Conservation (phyloP, 2,113 vertebrate genomes). For the Cavia aperea region DNA sequence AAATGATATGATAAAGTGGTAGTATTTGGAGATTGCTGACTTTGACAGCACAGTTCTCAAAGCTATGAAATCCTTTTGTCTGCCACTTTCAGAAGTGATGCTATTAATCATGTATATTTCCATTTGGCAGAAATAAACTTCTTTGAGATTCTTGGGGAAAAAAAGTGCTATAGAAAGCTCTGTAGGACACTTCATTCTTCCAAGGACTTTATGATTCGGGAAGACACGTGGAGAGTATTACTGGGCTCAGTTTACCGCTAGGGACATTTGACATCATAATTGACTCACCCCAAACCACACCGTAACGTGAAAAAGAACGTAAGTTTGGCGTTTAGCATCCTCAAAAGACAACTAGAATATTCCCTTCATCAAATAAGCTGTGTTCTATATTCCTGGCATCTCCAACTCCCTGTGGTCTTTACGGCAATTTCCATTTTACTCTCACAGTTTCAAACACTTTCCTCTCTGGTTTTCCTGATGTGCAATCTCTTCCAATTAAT, state of each 20-base stretch:
- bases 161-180: not conserved
- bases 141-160: not conserved
- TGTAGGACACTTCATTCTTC: not conserved
- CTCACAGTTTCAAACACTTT: not conserved
- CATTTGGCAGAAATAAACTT: not conserved
- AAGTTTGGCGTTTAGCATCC: not conserved
- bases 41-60: not conserved
- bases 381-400: not conserved
- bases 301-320: not conserved
- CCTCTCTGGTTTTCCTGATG: not conserved
- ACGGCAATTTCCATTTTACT: not conserved
- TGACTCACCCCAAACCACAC: not conserved
- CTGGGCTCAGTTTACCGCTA: not conserved
- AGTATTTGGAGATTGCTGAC: not conserved
- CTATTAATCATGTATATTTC: constrained; percentile 22
- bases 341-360: not conserved
- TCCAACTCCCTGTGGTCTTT: not conserved
- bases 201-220: not conserved
- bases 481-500: not conserved
- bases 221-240: not conserved
- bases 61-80: not conserved
- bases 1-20: not conserved
- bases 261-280: not conserved
- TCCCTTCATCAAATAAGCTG: not conserved
- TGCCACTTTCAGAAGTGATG: not conserved